phyloP scores from a whole-genome alignment of 2,113 vertebrate genomes.

The Podarcis muralis region DNA sequence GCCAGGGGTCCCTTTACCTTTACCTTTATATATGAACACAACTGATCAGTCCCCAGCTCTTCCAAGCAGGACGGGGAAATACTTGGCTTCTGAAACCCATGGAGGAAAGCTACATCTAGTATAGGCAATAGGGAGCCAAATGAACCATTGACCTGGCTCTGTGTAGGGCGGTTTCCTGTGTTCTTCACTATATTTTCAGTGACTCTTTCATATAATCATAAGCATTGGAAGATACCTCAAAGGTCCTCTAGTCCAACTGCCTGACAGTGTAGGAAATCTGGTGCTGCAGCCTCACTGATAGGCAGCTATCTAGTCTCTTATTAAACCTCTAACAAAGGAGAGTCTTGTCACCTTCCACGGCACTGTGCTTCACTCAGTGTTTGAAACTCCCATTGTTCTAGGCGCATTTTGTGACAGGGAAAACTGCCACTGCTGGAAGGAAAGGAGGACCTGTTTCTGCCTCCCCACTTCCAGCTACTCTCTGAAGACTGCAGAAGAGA shows the following conservation, averaged over 20 bases:
- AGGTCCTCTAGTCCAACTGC: not conserved
- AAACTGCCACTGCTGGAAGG: no score
- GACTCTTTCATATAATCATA: not conserved
- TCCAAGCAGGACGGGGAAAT: not conserved
- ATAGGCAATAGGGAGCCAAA: not conserved
- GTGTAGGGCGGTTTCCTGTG: not conserved
- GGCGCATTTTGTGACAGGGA: no score
- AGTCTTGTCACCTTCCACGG: no score
- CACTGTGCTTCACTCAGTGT: no score
- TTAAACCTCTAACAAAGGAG: no score
- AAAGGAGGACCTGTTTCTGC: no score
- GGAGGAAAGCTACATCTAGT: not conserved
- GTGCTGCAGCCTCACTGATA: not conserved
- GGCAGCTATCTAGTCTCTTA: no score
- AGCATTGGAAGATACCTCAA: not conserved
- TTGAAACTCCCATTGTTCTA: no score
- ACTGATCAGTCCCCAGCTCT: not conserved
- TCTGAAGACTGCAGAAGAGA: no score
- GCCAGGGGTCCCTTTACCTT: no score
- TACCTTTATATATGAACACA: no score
- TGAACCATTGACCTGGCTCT: not conserved
- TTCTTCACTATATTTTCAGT: not conserved
- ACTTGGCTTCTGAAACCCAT: not conserved
- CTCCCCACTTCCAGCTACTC: no score
- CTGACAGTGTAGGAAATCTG: not conserved